Percentiles rank a stretch among this genome's conserved stretches.
These are phyloP conservation scores for Cuculus canorus DNA, from an alignment of 2,797 vertebrate genomes.

Conservation along the genomic window DNA sequence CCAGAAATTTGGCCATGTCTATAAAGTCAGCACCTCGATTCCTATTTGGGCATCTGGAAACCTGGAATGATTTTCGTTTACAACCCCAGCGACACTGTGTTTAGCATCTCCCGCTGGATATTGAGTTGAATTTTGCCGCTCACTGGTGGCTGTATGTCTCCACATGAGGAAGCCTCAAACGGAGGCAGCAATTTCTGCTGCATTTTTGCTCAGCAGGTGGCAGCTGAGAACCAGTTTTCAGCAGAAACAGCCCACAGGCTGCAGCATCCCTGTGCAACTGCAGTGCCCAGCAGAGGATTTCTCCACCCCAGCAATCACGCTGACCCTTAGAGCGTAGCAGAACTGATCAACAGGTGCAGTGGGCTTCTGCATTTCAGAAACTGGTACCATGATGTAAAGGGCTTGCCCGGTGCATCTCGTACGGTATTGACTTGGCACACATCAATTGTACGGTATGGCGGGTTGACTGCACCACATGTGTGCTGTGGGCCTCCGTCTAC, in stretches of 20 bases:
- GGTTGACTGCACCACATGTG: accelerated
- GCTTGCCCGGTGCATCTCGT: accelerated
- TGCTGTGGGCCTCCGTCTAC: neutral
- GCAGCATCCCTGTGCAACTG: accelerated
- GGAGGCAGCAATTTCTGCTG: neutral
- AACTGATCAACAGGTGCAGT: neutral
- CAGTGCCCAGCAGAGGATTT: accelerated
- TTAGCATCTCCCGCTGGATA: neutral
- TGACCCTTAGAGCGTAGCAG: neutral
- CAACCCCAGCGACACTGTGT: neutral
- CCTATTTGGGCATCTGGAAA: neutral
- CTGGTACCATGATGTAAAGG: no score
- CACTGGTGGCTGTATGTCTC: accelerated
- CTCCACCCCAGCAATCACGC: neutral
- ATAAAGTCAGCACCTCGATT: neutral
- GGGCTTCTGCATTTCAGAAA: neutral
- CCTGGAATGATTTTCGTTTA: neutral
- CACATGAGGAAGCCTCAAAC: accelerated
- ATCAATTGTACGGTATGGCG: accelerated
- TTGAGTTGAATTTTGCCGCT: neutral
- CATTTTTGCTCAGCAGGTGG: constrained; percentile 11
- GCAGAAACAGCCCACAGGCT: neutral
- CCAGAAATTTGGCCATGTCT: neutral
- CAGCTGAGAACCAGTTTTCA: neutral
- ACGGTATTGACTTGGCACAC: neutral